Percentiles rank a stretch among this genome's conserved stretches.
Evolutionary conservation across 1,140 invertebrate species (phyloP).

Genomic region (Drosophila pandora): DNA sequence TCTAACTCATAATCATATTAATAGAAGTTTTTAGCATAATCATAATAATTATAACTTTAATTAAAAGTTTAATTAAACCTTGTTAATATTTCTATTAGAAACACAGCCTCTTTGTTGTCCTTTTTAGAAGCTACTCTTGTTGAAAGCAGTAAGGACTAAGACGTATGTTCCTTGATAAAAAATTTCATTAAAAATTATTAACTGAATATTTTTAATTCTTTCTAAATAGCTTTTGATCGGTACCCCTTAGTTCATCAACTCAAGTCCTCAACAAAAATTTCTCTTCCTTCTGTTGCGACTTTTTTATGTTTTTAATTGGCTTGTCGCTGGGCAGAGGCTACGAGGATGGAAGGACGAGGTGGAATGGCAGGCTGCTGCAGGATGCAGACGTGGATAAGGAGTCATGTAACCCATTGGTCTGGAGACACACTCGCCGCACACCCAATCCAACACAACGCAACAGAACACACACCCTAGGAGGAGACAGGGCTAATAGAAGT

Average conservation of each 20-base stretch:
- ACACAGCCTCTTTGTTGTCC: no score
- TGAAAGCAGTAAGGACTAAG: no score
- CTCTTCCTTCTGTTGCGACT: slow-evolving; percentile 39
- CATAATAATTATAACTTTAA: no score
- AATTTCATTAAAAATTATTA: no score
- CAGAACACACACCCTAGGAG: background rate
- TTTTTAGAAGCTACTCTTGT: no score
- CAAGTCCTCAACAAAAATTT: background rate
- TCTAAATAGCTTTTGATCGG: background rate
- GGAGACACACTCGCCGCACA: slow-evolving; percentile 9
- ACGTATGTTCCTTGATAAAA: no score
- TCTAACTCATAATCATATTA: no score
- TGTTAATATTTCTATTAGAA: no score
- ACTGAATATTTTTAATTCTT: no score
- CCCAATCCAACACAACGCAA: background rate
- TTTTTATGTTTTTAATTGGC: slow-evolving; percentile 79
- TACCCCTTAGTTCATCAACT: slow-evolving; percentile 9
- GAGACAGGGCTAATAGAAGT: slow-evolving; percentile 75
- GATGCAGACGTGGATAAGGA: slow-evolving; percentile 59
- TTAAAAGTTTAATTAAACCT: no score
- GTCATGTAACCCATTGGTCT: slow-evolving; percentile 66
- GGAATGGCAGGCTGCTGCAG: slow-evolving; percentile 25
- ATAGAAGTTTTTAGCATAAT: no score
- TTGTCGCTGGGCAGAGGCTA: slow-evolving; percentile 49
- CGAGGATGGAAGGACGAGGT: background rate